phyloP scores from a whole-genome alignment of 30 jellyfish, hydroid and myxozoan genomes.

The Aurelia sp. region DNA sequence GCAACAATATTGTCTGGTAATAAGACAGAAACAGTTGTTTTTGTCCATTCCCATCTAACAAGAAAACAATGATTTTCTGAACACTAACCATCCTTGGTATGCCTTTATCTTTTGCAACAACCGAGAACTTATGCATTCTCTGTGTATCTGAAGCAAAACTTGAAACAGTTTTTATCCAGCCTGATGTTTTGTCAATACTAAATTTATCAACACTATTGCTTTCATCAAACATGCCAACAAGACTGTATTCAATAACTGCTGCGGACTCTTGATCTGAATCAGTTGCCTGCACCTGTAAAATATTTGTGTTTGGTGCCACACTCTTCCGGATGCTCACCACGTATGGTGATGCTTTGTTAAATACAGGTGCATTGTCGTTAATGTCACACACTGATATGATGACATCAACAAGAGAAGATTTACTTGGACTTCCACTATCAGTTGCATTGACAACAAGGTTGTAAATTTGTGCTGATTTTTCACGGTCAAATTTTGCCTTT shows the following conservation, averaged over 20 bases:
- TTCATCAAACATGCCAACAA: slow-evolving; percentile 50
- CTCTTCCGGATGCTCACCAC: slow-evolving; percentile 59
- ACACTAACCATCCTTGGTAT: slow-evolving; percentile 57
- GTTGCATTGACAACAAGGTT: slow-evolving; percentile 76
- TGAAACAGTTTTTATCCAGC: slow-evolving; percentile 63
- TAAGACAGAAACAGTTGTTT: slow-evolving; percentile 39
- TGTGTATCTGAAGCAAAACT: neutral
- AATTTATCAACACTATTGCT: slow-evolving; percentile 43
- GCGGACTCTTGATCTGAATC: slow-evolving; percentile 80
- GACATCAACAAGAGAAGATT: slow-evolving; percentile 57
- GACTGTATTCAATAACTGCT: slow-evolving; percentile 57
- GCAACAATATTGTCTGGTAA: slow-evolving; percentile 11
- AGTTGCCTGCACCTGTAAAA: slow-evolving; percentile 80
- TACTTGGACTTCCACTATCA: slow-evolving; percentile 88
- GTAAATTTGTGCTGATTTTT: slow-evolving; percentile 37
- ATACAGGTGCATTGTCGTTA: slow-evolving; percentile 92
- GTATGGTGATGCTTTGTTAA: slow-evolving; percentile 78
- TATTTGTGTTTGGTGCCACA: slow-evolving; percentile 31
- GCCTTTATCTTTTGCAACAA: slow-evolving; percentile 75
- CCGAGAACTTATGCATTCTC: slow-evolving; percentile 59
- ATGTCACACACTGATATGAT: slow-evolving; percentile 66
- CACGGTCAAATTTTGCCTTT: slow-evolving; percentile 82
- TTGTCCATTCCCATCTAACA: slow-evolving; percentile 42
- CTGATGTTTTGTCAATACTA: slow-evolving; percentile 66
- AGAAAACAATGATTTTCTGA: slow-evolving; percentile 59